Evolutionary conservation across 2,888 invertebrate species (phyloP), one percentile per base, ranked within the genome.

Genomic region (Pseudanteris insignis): DNA sequence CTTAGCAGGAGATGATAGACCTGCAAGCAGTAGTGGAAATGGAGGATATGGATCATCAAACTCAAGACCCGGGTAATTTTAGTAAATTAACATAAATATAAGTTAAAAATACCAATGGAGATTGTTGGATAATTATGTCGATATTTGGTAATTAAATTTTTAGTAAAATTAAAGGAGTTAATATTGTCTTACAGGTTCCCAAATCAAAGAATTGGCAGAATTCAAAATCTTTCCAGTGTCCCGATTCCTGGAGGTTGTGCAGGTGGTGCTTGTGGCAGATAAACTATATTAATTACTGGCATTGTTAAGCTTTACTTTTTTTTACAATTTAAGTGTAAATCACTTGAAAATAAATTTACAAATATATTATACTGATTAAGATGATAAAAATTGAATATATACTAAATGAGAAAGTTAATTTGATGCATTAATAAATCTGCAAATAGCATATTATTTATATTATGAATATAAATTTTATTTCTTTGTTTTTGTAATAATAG

Each of bases 121-220:
- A n/a, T n/a, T n/a, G n/a, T n/a, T n/a, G n/a, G n/a, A n/a, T n/a
- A n/a, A n/a, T n/a, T n/a, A n/a, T n/a, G n/a, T n/a, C n/a, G n/a
- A n/a, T n/a, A n/a, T 18, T 18, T 18, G 18, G 6, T 18, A n/a
- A n/a, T 18, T 18, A 18, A 18, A 18, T 28, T 28, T 9, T 10
- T 28, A 28, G n/a, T 28, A 28, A 28, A 28, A 5, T 9, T n/a
- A 6, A 18, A 18, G n/a, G n/a, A n/a, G n/a, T n/a, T n/a, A 18
- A 6, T 26, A 26, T n/a, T 26, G 2, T 5, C 5, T 44, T 51
- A 15, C 14, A 59, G 58, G 9, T 51, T 51, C 15, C 53, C 48
- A 25, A 53, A 53, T 54, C 41, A 57, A 24, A 63, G 58, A 38
- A 63, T 63, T 30, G 63, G 63, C 3, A 48, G 63, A 8, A 54